Base-by-base conservation (phyloP, 92 coral and sea anemone species). In the Zoanthus sociatus region DNA sequence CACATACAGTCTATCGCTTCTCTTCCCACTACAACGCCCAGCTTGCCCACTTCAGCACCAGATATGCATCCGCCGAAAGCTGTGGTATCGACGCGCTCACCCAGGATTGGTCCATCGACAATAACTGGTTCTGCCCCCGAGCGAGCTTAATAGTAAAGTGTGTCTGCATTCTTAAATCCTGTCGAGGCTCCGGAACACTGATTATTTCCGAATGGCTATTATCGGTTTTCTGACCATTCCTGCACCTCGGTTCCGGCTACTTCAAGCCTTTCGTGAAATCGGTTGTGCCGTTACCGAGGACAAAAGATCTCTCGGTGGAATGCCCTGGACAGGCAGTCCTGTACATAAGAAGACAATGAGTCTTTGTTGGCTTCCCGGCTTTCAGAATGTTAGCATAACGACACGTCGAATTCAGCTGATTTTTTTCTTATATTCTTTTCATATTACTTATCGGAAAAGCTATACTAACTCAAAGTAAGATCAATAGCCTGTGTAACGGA, bases 101-200 rank as follows among this genome's bases (percentile, higher is more conserved):
- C 1, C 88, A 83, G 21, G 92, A 87, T 70, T 92, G 91, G 95
- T 5, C 61, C 15, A 21, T 48, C 26, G 92, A 83, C 58, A 92
- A 92, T 56, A 90, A 90, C 67, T 90, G 92, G 91, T 5, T 92
- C 10, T 92, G 91, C 73, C 95, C 95, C n/a, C 92, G 93, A 20
- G 58, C 88, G 30, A 3, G 71, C 44, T 69, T 78, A 13, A 72
- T 91, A 26, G 86, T 79, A 5, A 64, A 50, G n/a, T 47, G 87
- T 11, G 69, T 93, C 17, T 73, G 86, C 32, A 26, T 51, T 37
- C 84, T 85, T 58, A 9, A 21, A 50, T 51, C 84, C 46, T 78
- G 88, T 58, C 15, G 26, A 7, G 90, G 78, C 32, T 3, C 8
- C 31, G 83, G 93, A 4, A 91, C 93, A 0, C 72, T 90, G 72